phyloP scores from a whole-genome alignment of 2,113 vertebrate genomes.

The Helogale parvula region DNA sequence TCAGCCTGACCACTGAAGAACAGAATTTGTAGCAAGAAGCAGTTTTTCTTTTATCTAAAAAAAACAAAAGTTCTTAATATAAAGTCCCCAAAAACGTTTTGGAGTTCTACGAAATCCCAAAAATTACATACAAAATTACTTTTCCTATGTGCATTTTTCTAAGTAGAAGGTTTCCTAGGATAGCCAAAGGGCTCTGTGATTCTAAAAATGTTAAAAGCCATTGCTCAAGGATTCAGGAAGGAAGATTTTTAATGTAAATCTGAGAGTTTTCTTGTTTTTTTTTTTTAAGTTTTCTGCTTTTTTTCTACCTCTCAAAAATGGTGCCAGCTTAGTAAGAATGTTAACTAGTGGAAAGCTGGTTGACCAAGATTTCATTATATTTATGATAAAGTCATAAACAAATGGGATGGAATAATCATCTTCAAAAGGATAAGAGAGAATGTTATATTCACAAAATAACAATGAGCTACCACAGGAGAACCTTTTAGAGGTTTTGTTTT shows the following conservation, averaged over 20 bases:
- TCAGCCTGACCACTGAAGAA: background rate
- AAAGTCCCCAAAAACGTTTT: background rate
- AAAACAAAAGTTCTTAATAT: background rate
- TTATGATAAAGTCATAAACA: conserved; percentile 1
- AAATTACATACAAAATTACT: background rate
- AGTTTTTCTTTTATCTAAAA: background rate
- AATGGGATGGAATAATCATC: background rate
- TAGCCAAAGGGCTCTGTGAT: background rate
- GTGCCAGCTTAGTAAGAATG: background rate
- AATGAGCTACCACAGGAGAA: background rate
- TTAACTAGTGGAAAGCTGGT: background rate
- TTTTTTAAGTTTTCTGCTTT: background rate
- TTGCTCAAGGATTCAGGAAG: background rate
- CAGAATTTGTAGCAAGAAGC: background rate
- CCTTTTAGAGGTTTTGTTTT: background rate
- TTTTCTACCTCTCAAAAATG: background rate
- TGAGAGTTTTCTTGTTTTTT: background rate
- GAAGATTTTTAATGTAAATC: background rate
- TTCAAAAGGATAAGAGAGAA: conserved; percentile 31
- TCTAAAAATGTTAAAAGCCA: conserved; percentile 1
- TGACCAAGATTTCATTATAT: background rate
- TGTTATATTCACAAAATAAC: background rate
- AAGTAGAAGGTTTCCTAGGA: background rate
- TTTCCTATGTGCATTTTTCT: background rate
- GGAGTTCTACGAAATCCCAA: background rate